Conservation (phyloP, 23 tunicate genomes). For the Oikopleura dioica region DNA sequence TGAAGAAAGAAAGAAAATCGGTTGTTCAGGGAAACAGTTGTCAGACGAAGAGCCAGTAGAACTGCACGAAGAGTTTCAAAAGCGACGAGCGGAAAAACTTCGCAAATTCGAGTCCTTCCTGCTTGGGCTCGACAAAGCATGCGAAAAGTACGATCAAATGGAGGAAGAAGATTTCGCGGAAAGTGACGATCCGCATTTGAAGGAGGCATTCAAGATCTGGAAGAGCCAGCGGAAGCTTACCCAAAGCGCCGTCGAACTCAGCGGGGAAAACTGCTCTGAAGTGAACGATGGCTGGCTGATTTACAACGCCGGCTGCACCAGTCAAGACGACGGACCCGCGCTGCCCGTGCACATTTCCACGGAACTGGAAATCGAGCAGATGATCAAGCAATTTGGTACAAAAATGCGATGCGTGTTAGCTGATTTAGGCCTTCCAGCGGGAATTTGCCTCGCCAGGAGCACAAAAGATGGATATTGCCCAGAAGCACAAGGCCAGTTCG, state of each 20-base stretch:
- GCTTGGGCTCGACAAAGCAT: neutral
- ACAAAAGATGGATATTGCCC: neutral
- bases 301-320: slow-evolving; percentile 4
- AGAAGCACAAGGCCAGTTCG: neutral
- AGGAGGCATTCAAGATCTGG: neutral
- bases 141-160: neutral
- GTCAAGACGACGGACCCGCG: neutral
- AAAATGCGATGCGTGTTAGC: too few relatives aligned
- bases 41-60: neutral
- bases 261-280: neutral
- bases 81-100: neutral
- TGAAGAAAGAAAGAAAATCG: too few relatives aligned
- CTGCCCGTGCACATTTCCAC: neutral
- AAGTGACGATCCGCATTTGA: neutral
- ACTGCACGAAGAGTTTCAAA: neutral
- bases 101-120: neutral
- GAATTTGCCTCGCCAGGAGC: slow-evolving; percentile 6
- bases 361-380: neutral
- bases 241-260: neutral
- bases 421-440: neutral
- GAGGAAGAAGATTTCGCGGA: neutral
- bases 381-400: neutral
- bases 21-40: too few relatives aligned
- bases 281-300: slow-evolving; percentile 8
- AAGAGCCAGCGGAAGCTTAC: neutral